Base-by-base conservation (phyloP, 2,797 vertebrate species). In the Gallinago solitaria region DNA sequence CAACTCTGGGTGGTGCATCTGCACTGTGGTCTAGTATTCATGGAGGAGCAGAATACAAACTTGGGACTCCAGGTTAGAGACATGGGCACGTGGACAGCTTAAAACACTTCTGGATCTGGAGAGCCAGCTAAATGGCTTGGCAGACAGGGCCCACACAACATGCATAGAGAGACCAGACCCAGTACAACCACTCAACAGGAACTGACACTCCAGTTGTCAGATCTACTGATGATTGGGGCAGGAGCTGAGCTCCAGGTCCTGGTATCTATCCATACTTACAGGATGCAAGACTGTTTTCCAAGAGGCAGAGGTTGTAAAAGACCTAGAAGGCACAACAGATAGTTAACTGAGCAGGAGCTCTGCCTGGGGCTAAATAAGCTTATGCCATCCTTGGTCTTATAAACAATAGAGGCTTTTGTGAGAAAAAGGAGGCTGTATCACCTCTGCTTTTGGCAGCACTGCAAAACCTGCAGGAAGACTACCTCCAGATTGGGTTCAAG, bases 121-220 rank as follows among this genome's bases (percentile, higher is more conserved):
- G 8, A 63, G 3, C 13, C 43, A 63, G 41, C 3, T 24, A 13
- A 25, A 33, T 0, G 1, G 4, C 48, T 59, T 12, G 32, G 35
- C 16, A 75, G 69, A 37, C 9, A 0, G 0, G 7, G 41, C 17
- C 35, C 30, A 20, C 27, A 10, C 14, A 9, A 2, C 0, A 1
- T 0, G 3, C 33, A 7, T 6, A 35, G 51, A 63, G 41, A 30
- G 27, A 50, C 2, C n/a, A 28, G 37, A 2, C 5, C 2, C 39
- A 24, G 7, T 0, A 39, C 1, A 56, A 15, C 11, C 16, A 1
- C 43, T 6, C 45, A 8, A 20, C 27, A 14, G 2, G 7, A 37
- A 45, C 3, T 61, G 51, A 4, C 27, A 4, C 23, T 4, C 11
- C 7, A 48, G 21, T 5, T 6, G 18, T 32, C 28, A 53, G 59